Evolutionary conservation across 2,888 invertebrate genomes (phyloP).

Genomic region (Sphaerophoria rueppellii): DNA sequence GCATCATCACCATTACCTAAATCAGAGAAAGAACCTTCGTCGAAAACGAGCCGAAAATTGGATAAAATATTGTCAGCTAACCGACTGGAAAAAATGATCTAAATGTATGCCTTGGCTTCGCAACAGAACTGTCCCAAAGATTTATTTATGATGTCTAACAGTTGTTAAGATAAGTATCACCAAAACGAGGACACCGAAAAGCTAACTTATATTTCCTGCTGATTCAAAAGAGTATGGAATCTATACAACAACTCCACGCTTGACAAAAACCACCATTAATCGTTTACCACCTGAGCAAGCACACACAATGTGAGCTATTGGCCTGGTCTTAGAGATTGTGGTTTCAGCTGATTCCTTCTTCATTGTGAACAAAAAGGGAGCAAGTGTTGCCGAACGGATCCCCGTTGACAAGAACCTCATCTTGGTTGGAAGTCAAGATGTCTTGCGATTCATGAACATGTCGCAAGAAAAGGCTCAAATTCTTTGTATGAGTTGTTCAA

Average conservation of each 20-base stretch:
- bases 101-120: constrained; percentile 12
- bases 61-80: constrained; percentile 49
- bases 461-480: constrained; percentile 9
- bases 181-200: not conserved
- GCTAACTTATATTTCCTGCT: constrained; percentile 37
- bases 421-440: not conserved
- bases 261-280: constrained; percentile 59
- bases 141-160: constrained; percentile 49
- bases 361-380: constrained; percentile 27
- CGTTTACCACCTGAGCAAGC: constrained; percentile 65
- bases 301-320: constrained; percentile 22
- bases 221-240: constrained; percentile 13
- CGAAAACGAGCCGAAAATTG: constrained; percentile 16
- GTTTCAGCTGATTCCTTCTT: not conserved
- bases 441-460: not conserved
- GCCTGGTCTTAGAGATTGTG: not conserved
- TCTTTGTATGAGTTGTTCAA: not conserved
- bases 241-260: constrained; percentile 19
- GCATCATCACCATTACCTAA: constrained; percentile 45
- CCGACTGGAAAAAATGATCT: constrained; percentile 58
- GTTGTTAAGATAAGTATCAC: constrained; percentile 1
- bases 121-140: constrained; percentile 40
- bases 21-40: constrained; percentile 55
- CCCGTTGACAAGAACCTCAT: constrained; percentile 21
- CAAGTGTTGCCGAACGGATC: constrained; percentile 43